Base-by-base conservation (phyloP, 1,140 invertebrate species). In the Philotrypesis tridentata region DNA sequence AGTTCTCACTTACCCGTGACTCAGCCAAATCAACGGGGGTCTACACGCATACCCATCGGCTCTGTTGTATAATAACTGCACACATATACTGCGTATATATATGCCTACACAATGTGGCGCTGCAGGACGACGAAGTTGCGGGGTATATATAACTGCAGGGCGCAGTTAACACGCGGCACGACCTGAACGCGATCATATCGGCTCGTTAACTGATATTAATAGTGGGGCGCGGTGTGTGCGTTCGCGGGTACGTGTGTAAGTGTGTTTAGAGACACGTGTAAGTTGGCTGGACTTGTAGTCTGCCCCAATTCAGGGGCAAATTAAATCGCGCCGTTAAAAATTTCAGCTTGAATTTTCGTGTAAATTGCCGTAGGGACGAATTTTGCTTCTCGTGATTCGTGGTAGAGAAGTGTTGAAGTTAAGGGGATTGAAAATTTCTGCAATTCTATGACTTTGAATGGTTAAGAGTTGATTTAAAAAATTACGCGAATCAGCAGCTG, bases 141-240 rank as follows among this genome's bases (percentile, higher is more conserved):
- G 40, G 7, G 40, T 7, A 43, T 43, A 43, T 43, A 7, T 43
- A 43, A 14, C 40, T 43, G 11, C 48, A 55, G 48, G 48, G 48
- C 25, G 61, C 61, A 55, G 61, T 65, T 25, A 25, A 65, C 61
- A 23, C 61, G 25, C 23, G 61, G 25, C 61, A 76, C 48, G 82
- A 67, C 63, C 80, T 85, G 83, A 85, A 85, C 89, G n/a, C n/a
- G 90, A 90, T 90, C 89, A 88, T 90, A 91, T 91, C 89, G 86
- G 87, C 86, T 90, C 85, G 89, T 91, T 91, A 91, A 91, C 89
- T 89, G 90, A 90, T 90, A 91, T 91, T 91, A 91, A 91, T 91
- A 91, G 90, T 88, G 88, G 89, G 90, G 90, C 88, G 90, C 89
- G 90, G 89, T 80, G 70, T 78, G 73, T 76, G 72, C 78, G 40